Evolutionary conservation across 2,113 vertebrate species (phyloP).

Genomic region (Marmota monax): DNA sequence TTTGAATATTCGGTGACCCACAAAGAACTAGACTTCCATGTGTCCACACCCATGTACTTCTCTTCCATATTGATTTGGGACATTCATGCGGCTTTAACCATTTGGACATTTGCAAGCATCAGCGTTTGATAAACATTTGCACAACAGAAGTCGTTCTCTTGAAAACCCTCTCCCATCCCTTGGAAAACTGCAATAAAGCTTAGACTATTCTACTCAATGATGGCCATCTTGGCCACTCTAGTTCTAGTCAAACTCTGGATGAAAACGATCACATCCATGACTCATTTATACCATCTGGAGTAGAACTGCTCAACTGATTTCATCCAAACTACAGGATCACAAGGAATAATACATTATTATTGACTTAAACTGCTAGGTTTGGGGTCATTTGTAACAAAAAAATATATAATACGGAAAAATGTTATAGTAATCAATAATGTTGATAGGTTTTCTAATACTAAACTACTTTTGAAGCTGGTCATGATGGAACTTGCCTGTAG

Average conservation of each 20-base stretch:
- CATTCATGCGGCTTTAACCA: neutral
- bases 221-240: neutral
- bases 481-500: too few relatives aligned
- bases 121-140: neutral
- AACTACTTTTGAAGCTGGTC: neutral
- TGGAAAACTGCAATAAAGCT: neutral
- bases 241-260: neutral
- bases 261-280: neutral
- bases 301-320: neutral
- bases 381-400: slow-evolving; percentile 8
- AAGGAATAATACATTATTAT: neutral
- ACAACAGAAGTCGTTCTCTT: neutral
- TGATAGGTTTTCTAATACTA: slow-evolving; percentile 9
- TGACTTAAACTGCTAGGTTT: neutral
- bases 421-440: neutral
- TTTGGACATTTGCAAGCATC: neutral
- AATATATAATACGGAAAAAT: neutral
- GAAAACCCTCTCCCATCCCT: neutral
- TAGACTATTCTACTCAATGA: neutral
- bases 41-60: neutral
- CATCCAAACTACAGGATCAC: neutral
- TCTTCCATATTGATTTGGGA: neutral
- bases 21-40: neutral
- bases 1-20: neutral
- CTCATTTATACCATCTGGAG: neutral